A percentile compares a stretch with the other conserved stretches of the same genome.
These are phyloP conservation scores for Otolemur crassicaudatus DNA, from an alignment of 2,797 vertebrate genomes.

Conservation along the genomic window DNA sequence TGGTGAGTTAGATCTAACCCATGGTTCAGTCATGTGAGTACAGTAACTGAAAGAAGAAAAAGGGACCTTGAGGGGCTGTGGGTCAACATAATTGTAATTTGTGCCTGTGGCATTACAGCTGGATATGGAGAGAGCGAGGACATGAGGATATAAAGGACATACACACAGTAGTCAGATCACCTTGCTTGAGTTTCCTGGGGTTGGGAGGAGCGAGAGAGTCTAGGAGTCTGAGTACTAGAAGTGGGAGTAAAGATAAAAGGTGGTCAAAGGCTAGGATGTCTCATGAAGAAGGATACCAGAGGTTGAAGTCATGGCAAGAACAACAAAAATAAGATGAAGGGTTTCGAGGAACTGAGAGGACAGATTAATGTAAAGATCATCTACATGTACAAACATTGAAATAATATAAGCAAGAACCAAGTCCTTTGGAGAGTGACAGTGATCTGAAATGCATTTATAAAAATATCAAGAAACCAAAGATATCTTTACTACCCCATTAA, in stretches of 20 bases:
- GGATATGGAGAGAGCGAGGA: background rate
- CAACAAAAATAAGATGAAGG: background rate
- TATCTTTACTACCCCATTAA: background rate
- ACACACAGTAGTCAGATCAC: background rate
- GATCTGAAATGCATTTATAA: background rate
- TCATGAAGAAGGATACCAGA: background rate
- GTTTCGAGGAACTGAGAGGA: background rate
- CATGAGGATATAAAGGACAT: background rate
- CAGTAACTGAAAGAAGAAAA: background rate
- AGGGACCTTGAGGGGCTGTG: too few species aligned
- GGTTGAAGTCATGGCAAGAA: background rate
- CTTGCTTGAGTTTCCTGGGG: background rate
- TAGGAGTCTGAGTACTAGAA: background rate
- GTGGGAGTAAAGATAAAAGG: background rate
- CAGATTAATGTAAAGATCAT: background rate
- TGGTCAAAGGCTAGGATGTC: background rate
- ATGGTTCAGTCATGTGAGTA: background rate
- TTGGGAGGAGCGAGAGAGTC: background rate
- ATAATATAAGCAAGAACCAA: background rate
- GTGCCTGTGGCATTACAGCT: background rate
- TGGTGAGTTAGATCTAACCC: background rate
- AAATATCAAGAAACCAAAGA: background rate
- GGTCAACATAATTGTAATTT: background rate
- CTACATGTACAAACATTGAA: background rate
- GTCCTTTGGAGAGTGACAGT: background rate